A percentile compares a stretch with the other conserved stretches of the same genome.
These are phyloP conservation scores for Ophioninae sp. DNA, from an alignment of 2,888 invertebrate genomes.

Conservation along the genomic window DNA sequence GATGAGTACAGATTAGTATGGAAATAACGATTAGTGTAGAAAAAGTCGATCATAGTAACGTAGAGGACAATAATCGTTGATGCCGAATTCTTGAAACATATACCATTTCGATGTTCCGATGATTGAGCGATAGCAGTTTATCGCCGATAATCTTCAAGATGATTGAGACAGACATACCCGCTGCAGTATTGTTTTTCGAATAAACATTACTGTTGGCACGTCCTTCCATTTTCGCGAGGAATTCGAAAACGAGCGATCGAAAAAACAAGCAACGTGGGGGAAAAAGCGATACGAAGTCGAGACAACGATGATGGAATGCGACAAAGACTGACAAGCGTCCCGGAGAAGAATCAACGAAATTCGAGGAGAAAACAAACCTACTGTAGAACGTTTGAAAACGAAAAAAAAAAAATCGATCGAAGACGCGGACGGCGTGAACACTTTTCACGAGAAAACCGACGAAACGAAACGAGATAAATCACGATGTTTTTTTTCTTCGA, in stretches of 20 bases:
- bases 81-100: constrained; percentile 23
- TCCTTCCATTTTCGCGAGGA: neutral
- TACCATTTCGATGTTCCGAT: constrained; percentile 32
- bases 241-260: neutral
- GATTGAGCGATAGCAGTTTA: neutral
- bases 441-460: neutral
- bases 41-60: neutral
- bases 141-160: neutral
- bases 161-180: neutral
- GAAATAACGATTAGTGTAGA: neutral
- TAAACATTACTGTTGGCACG: neutral
- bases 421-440: neutral
- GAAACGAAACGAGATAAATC: neutral
- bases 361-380: neutral
- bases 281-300: neutral
- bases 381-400: neutral
- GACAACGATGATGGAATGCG: neutral
- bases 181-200: constrained; percentile 4
- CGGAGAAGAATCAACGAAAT: neutral
- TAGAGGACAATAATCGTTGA: neutral
- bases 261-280: neutral
- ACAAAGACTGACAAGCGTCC: neutral
- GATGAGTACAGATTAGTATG: constrained; percentile 2
- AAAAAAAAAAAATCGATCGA: neutral
- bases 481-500: neutral